These are phyloP conservation scores for Aphyosemion australe DNA, from an alignment of 2,113 vertebrate species.

Conservation along the genomic window DNA sequence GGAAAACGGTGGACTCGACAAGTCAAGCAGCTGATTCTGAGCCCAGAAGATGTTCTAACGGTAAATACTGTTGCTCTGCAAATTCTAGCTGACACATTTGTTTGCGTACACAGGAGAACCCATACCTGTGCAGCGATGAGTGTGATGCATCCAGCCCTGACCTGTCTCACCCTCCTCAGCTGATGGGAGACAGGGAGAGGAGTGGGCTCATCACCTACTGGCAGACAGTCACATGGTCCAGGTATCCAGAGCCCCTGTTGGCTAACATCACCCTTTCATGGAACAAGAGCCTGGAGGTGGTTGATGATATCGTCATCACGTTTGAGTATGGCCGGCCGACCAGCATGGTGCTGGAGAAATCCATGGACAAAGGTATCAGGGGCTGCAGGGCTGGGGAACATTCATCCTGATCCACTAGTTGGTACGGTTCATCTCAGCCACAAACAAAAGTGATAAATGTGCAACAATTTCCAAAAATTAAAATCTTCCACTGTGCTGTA, in stretches of 20 bases:
- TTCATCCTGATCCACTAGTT: too few relatives aligned
- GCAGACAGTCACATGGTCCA: slow-evolving; percentile 97
- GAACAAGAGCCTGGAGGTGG: slow-evolving; percentile 97
- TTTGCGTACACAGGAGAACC: slow-evolving; percentile 85
- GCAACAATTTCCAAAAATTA: too few relatives aligned
- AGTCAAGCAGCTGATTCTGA: too few relatives aligned
- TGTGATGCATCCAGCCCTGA: slow-evolving; percentile 93
- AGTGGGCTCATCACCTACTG: slow-evolving; percentile 94
- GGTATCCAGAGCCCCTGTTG: slow-evolving; percentile 90
- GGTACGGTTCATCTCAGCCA: too few relatives aligned
- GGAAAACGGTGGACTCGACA: too few relatives aligned
- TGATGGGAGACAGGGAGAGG: slow-evolving; percentile 95
- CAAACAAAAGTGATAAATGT: too few relatives aligned
- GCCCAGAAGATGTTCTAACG: too few relatives aligned
- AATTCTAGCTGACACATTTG: background rate
- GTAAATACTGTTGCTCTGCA: background rate
- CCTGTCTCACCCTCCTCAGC: slow-evolving; percentile 92
- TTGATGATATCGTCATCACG: slow-evolving; percentile 92
- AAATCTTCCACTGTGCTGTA: too few relatives aligned
- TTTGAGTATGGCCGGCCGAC: slow-evolving; percentile 96
- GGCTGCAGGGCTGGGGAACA: too few relatives aligned
- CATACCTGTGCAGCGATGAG: slow-evolving; percentile 98
- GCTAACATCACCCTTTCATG: slow-evolving; percentile 96
- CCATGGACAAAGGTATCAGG: slow-evolving; percentile 86
- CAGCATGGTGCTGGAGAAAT: slow-evolving; percentile 97